These are phyloP conservation scores for Meteorus cinctellus DNA, from an alignment of 2,888 invertebrate species.

Conservation along the genomic window DNA sequence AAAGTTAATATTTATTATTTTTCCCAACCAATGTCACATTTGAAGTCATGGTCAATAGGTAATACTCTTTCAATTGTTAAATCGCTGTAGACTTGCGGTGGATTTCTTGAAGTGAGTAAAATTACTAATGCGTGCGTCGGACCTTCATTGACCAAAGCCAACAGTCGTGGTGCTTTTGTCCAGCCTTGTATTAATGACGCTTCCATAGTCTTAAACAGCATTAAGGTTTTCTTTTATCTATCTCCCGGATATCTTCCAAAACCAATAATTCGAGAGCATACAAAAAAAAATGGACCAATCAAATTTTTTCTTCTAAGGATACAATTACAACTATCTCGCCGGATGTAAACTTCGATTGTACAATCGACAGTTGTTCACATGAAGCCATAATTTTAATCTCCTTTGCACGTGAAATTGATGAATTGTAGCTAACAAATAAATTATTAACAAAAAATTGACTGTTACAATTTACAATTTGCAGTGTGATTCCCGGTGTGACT, in stretches of 20 bases:
- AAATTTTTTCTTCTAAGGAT: conserved; percentile 72
- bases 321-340: conserved; percentile 77
- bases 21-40: conserved; percentile 81
- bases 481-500: neutral
- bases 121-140: conserved; percentile 77
- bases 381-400: conserved; percentile 57
- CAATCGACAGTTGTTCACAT: conserved; percentile 71
- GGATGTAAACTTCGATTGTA: conserved; percentile 77
- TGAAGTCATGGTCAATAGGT: conserved; percentile 86
- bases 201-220: conserved; percentile 66
- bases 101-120: conserved; percentile 77
- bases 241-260: conserved; percentile 50
- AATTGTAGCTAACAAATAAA: neutral
- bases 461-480: neutral
- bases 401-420: neutral
- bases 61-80: conserved; percentile 86
- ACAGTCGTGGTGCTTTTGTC: conserved; percentile 75
- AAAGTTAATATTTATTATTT: neutral
- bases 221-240: conserved; percentile 41
- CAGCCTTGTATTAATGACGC: conserved; percentile 75
- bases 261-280: conserved; percentile 51
- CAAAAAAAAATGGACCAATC: conserved; percentile 30
- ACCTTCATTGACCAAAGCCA: conserved; percentile 78
- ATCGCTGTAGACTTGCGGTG: conserved; percentile 84
- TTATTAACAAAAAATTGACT: neutral